Evolutionary conservation across 2,113 vertebrate genomes (phyloP).

Genomic region (Vimba vimba): DNA sequence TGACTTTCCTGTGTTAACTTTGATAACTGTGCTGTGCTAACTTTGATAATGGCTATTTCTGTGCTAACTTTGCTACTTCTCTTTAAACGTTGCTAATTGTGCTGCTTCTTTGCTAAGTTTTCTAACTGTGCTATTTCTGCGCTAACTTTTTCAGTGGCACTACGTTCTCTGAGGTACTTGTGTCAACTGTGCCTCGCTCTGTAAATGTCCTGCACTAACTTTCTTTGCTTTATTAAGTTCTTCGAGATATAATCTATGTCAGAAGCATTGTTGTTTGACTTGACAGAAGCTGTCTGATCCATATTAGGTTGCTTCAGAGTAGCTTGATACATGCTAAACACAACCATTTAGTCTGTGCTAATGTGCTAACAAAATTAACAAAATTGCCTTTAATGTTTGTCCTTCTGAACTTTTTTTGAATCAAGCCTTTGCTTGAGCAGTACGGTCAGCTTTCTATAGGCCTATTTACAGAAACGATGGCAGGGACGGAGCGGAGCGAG

Average conservation of each 20-base stretch:
- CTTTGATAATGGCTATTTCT: too few relatives aligned
- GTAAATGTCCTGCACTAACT: not conserved
- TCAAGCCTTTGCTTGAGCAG: not conserved
- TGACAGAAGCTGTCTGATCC: too few relatives aligned
- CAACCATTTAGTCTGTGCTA: not conserved
- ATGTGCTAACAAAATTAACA: too few relatives aligned
- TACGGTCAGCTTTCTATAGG: not conserved
- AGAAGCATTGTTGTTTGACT: not conserved
- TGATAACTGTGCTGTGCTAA: not conserved
- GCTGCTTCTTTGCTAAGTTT: not conserved
- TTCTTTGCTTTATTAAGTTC: not conserved
- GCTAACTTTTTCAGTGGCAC: not conserved
- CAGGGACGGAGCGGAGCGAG: not conserved
- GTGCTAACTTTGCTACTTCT: too few relatives aligned
- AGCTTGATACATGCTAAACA: not conserved
- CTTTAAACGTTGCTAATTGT: not conserved
- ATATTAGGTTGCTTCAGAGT: not conserved
- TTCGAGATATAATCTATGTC: not conserved
- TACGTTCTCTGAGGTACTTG: not conserved
- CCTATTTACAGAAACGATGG: constrained; percentile 19
- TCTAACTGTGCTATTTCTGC: not conserved
- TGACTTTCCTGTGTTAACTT: too few relatives aligned
- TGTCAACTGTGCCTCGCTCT: not conserved
- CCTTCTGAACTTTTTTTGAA: not conserved
- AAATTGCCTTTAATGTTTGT: not conserved